phyloP scores from a whole-genome alignment of 2,888 invertebrate genomes.

The Bellardia pandia region DNA sequence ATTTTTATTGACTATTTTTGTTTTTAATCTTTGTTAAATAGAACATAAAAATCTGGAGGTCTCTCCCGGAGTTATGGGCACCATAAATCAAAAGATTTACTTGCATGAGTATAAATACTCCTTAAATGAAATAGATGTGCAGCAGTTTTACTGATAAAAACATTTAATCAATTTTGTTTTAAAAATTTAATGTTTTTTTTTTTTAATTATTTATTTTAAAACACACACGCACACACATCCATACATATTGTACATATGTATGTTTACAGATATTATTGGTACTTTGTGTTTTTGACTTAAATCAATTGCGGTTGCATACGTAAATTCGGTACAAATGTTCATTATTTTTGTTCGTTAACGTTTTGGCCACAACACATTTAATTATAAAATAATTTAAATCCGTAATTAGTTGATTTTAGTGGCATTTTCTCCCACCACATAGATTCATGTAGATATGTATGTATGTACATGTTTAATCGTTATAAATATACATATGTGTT shows the following conservation, averaged over 20 bases:
- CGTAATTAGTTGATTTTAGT: constrained; percentile 38
- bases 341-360: not conserved
- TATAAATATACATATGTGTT: not conserved
- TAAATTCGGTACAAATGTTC: not conserved
- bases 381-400: constrained; percentile 52
- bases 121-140: not conserved
- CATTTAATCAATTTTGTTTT: constrained; percentile 22
- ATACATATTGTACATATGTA: no score
- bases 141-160: constrained; percentile 28
- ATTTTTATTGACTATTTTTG: constrained; percentile 54
- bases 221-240: not conserved
- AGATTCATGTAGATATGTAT: not conserved
- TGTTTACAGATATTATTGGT: constrained; percentile 17
- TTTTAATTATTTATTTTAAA: constrained; percentile 8
- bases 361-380: constrained; percentile 38
- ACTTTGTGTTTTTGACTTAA: constrained; percentile 23
- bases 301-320: constrained; percentile 1
- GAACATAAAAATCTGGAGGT: not conserved
- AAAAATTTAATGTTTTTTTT: not conserved
- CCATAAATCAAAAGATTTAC: constrained; percentile 33
- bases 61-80: not conserved
- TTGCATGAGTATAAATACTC: not conserved
- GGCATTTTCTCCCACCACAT: not conserved
- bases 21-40: constrained; percentile 30
- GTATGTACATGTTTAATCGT: not conserved